Conservation (phyloP, 2,888 invertebrate species). For the Sicus ferrugineus region DNA sequence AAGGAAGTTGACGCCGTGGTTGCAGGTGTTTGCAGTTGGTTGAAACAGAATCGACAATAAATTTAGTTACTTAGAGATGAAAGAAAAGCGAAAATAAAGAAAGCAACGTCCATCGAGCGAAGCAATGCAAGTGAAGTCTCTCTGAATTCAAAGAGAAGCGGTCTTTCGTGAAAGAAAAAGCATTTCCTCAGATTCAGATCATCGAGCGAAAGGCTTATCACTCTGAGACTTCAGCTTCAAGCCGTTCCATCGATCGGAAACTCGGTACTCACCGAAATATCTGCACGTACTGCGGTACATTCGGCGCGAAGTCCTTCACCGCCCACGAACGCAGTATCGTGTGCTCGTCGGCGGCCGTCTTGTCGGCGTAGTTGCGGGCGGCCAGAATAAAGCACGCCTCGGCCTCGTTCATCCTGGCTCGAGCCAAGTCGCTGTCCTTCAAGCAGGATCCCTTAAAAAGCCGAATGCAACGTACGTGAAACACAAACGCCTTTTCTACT, state of each 20-base stretch:
- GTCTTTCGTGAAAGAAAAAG: too few relatives aligned
- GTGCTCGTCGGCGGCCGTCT: constrained; percentile 89
- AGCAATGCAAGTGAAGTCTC: too few relatives aligned
- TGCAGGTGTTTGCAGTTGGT: not conserved
- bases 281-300: constrained; percentile 96
- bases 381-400: constrained; percentile 97
- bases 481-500: not conserved
- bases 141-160: too few relatives aligned
- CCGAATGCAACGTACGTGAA: not conserved
- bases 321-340: constrained; percentile 92
- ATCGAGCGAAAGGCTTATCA: too few relatives aligned
- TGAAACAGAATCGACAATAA: too few relatives aligned
- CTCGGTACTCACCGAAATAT: constrained; percentile 78
- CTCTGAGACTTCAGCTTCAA: too few relatives aligned
- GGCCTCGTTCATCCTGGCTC: constrained; percentile 96
- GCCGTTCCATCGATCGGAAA: too few relatives aligned
- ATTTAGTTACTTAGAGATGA: too few relatives aligned
- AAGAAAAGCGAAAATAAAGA: not conserved
- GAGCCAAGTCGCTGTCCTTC: constrained; percentile 92
- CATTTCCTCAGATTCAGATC: too few relatives aligned
- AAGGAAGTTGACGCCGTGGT: not conserved
- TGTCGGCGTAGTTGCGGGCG: constrained; percentile 94
- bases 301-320: constrained; percentile 96
- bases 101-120: not conserved
- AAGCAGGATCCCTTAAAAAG: constrained; percentile 86